phyloP scores from a whole-genome alignment of 92 coral and sea anemone genomes.

The Porites cylindrica region DNA sequence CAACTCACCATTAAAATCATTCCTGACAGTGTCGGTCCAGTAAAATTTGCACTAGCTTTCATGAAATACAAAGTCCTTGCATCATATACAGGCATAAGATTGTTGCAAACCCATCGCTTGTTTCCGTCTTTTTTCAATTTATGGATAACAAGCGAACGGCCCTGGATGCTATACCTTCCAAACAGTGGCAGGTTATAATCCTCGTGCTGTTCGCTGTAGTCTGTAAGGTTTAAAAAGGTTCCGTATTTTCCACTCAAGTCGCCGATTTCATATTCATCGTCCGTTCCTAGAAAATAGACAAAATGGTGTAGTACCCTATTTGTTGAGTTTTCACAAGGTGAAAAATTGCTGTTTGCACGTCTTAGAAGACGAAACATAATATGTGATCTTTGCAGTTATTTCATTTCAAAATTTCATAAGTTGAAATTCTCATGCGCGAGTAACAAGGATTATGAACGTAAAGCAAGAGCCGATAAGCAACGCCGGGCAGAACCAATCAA shows the following conservation, averaged over 20 bases:
- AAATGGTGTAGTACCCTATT: too few species aligned
- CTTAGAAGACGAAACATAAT: too few species aligned
- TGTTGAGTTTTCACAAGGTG: too few species aligned
- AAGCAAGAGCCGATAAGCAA: too few species aligned
- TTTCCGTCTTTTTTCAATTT: slow-evolving; percentile 53
- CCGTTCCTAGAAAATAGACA: slow-evolving; percentile 69
- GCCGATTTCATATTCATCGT: slow-evolving; percentile 94
- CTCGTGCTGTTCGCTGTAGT: slow-evolving; percentile 36
- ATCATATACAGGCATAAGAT: slow-evolving; percentile 49
- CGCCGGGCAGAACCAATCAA: too few species aligned
- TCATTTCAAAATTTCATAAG: too few species aligned
- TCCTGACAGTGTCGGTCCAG: slow-evolving; percentile 85
- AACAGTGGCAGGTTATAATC: slow-evolving; percentile 93
- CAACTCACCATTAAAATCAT: slow-evolving; percentile 79
- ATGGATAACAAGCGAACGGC: slow-evolving; percentile 92
- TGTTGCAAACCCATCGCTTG: slow-evolving; percentile 92
- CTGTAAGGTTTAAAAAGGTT: slow-evolving; percentile 56
- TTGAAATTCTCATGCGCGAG: too few species aligned
- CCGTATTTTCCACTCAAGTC: slow-evolving; percentile 96
- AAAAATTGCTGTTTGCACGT: too few species aligned
- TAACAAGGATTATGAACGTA: too few species aligned
- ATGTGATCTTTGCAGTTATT: too few species aligned
- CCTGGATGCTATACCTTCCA: slow-evolving; percentile 87
- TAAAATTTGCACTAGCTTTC: slow-evolving; percentile 65
- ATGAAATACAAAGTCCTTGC: slow-evolving; percentile 33